Conservation (phyloP, 1,140 invertebrate species). For the Aphis gossypii region DNA sequence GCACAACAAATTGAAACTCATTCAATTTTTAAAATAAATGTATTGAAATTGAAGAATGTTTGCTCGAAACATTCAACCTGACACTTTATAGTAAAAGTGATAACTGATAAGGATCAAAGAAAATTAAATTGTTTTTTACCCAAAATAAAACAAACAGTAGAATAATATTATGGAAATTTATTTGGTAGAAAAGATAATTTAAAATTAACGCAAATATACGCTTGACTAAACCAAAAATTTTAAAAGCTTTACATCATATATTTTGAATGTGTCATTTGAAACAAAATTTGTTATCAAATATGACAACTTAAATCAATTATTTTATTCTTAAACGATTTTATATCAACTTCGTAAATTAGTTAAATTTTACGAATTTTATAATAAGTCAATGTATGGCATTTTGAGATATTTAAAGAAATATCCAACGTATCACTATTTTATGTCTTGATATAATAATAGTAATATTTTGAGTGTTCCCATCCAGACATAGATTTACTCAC, state of each 20-base stretch:
- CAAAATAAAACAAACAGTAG: background rate
- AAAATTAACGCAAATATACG: background rate
- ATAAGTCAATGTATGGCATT: background rate
- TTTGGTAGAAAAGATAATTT: background rate
- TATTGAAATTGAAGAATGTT: background rate
- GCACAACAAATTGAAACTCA: background rate
- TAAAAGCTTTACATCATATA: background rate
- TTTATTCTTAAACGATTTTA: background rate
- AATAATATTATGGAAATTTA: background rate
- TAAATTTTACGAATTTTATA: background rate
- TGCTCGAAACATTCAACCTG: background rate
- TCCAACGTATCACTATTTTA: background rate
- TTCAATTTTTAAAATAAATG: background rate
- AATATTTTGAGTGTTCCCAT: background rate
- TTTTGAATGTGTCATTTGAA: background rate
- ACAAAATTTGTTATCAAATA: background rate
- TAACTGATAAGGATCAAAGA: background rate
- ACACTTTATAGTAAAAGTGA: background rate
- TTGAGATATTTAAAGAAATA: background rate
- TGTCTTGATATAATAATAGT: background rate
- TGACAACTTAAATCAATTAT: background rate
- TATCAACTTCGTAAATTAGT: background rate
- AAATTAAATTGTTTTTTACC: background rate
- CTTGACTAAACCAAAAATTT: background rate
- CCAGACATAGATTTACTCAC: background rate